Conservation (phyloP, 2,797 vertebrate genomes). For the Clarias fuscus region DNA sequence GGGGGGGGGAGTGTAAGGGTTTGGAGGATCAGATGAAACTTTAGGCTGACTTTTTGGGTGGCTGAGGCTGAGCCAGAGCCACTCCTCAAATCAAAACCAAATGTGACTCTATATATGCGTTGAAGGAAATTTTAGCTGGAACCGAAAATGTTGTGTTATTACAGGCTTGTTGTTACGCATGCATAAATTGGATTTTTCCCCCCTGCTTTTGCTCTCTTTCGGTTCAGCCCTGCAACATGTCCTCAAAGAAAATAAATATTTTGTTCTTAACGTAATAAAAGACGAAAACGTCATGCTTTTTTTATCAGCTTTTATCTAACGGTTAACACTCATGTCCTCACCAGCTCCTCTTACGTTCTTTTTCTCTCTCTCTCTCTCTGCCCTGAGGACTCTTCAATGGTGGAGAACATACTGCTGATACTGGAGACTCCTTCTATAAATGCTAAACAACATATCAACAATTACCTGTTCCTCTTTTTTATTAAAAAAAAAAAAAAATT, state of each 20-base stretch:
- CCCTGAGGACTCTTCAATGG: not conserved
- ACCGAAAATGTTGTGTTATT: conserved; percentile 70
- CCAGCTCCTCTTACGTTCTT: not conserved
- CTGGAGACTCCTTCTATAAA: not conserved
- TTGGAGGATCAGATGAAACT: conserved; percentile 61
- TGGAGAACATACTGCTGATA: not conserved
- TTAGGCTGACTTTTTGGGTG: conserved; percentile 72
- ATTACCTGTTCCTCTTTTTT: not conserved
- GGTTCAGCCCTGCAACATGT: conserved; percentile 48
- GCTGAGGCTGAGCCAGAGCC: conserved; percentile 64
- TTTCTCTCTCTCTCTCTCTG: not conserved
- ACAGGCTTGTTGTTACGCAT: conserved; percentile 67
- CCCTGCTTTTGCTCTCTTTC: not conserved
- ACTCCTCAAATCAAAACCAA: conserved; percentile 83
- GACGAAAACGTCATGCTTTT: not conserved
- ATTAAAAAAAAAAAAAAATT: not conserved
- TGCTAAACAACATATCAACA: not conserved
- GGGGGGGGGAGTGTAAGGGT: too few relatives aligned
- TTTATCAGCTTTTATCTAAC: not conserved
- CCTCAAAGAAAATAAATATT: conserved; percentile 58
- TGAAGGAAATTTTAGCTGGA: conserved; percentile 69
- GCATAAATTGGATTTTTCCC: conserved; percentile 58
- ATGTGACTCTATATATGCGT: conserved; percentile 74
- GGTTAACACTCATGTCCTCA: not conserved
- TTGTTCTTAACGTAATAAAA: conserved; percentile 56